phyloP scores from a whole-genome alignment of 2,888 invertebrate species.

The Digitonthophagus gazella region DNA sequence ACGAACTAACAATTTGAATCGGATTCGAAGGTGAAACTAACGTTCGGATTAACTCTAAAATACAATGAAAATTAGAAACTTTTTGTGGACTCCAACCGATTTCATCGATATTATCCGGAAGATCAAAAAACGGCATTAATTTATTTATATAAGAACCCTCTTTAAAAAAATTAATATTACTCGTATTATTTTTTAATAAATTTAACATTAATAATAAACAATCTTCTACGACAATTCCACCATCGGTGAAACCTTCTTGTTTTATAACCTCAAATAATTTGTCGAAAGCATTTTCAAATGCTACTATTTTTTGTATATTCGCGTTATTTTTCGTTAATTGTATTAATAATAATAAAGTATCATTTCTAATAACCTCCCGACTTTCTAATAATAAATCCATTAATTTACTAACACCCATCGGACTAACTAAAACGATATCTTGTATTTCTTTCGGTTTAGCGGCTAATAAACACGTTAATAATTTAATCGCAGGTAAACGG shows the following conservation, averaged over 20 bases:
- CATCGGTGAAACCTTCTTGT: slow-evolving; percentile 85
- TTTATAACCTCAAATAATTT: slow-evolving; percentile 88
- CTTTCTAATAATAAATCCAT: slow-evolving; percentile 95
- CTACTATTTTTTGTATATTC: slow-evolving; percentile 98
- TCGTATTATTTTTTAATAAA: slow-evolving; percentile 89
- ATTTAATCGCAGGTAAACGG: slow-evolving; percentile 83
- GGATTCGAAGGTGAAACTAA: slow-evolving; percentile 94
- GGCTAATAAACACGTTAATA: slow-evolving; percentile 82
- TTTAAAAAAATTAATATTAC: slow-evolving; percentile 98
- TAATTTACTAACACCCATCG: slow-evolving; percentile 96
- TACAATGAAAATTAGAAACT: slow-evolving; percentile 89
- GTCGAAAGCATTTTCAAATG: slow-evolving; percentile 98
- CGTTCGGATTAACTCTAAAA: slow-evolving; percentile 85
- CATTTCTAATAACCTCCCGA: slow-evolving; percentile 93
- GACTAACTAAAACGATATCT: slow-evolving; percentile 82
- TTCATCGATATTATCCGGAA: slow-evolving; percentile 70
- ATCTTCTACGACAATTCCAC: slow-evolving; percentile 98
- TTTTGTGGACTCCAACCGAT: slow-evolving; percentile 90
- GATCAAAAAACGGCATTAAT: slow-evolving; percentile 82
- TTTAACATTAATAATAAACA: slow-evolving; percentile 91
- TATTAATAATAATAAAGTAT: slow-evolving; percentile 85
- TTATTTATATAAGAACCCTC: slow-evolving; percentile 95
- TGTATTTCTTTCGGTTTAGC: slow-evolving; percentile 86
- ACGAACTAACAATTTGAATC: slow-evolving; percentile 71
- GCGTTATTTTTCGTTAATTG: slow-evolving; percentile 93